phyloP scores from a whole-genome alignment of 2,797 vertebrate species.

The Hephaestus fuliginosus region DNA sequence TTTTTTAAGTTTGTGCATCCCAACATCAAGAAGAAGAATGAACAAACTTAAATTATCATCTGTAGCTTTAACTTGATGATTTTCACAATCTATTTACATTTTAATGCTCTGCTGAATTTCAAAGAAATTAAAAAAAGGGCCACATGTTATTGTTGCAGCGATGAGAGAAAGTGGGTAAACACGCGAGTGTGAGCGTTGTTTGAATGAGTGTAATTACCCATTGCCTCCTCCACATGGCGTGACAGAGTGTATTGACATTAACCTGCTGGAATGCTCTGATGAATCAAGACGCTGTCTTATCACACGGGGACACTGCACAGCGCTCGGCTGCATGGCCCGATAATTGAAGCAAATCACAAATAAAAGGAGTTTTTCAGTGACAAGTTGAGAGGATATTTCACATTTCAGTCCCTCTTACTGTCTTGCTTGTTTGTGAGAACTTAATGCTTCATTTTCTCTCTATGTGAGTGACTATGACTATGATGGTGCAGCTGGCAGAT shows the following conservation, averaged over 20 bases:
- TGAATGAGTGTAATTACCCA: conserved; percentile 52
- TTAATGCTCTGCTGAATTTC: conserved; percentile 7
- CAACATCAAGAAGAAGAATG: not conserved
- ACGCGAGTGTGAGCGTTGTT: conserved; percentile 11
- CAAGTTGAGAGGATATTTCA: conserved; percentile 16
- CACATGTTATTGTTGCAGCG: conserved; percentile 4
- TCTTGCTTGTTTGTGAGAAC: not conserved
- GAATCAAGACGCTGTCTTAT: conserved; percentile 36
- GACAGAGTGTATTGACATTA: conserved; percentile 50
- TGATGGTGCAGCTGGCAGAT: not conserved
- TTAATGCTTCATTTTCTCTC: not conserved
- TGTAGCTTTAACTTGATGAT: conserved; percentile 2
- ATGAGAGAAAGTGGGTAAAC: conserved; percentile 27
- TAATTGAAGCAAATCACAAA: conserved; percentile 26
- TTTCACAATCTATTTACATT: conserved; percentile 7
- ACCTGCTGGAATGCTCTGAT: conserved; percentile 52
- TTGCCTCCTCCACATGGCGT: conserved; percentile 34
- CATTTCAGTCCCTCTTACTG: not conserved
- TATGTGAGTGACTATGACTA: not conserved
- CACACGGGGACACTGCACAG: conserved; percentile 9
- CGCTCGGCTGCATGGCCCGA: conserved; percentile 5
- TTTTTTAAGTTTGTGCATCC: conserved; percentile 28
- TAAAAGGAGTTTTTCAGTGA: conserved; percentile 6
- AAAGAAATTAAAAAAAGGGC: conserved; percentile 19
- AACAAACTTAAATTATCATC: conserved; percentile 5